phyloP scores from a whole-genome alignment of 1,140 invertebrate genomes.

The Nasonia giraulti region DNA sequence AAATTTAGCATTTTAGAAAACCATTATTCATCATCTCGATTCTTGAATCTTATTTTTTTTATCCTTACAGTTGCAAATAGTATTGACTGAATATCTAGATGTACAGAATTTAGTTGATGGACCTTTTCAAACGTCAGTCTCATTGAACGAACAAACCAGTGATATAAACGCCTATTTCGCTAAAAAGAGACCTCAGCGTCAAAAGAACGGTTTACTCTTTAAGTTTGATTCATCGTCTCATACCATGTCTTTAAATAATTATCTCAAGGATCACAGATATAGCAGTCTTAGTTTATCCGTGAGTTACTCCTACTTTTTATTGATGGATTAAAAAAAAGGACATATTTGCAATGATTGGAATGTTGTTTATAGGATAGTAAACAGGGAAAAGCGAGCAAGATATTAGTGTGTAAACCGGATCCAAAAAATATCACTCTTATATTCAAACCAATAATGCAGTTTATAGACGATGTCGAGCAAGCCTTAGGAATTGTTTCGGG shows the following conservation, averaged over 20 bases:
- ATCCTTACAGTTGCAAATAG: slow-evolving; percentile 80
- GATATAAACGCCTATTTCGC: slow-evolving; percentile 82
- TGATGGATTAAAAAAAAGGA: slow-evolving; percentile 7
- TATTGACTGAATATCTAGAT: slow-evolving; percentile 89
- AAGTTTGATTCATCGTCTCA: slow-evolving; percentile 88
- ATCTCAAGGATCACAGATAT: slow-evolving; percentile 77
- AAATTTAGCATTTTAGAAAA: slow-evolving; percentile 32
- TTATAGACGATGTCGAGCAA: slow-evolving; percentile 86
- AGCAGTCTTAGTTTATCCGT: slow-evolving; percentile 61
- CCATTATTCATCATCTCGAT: slow-evolving; percentile 1
- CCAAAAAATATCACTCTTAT: slow-evolving; percentile 86
- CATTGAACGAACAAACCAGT: slow-evolving; percentile 76
- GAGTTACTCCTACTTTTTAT: slow-evolving; percentile 41
- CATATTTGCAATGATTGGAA: slow-evolving; percentile 22
- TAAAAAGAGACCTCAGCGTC: slow-evolving; percentile 79
- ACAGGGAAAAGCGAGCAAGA: slow-evolving; percentile 69
- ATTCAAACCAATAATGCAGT: slow-evolving; percentile 83
- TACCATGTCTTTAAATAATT: slow-evolving; percentile 81
- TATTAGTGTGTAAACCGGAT: slow-evolving; percentile 82
- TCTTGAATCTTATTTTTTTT: slow-evolving; percentile 1
- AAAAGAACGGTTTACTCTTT: slow-evolving; percentile 80
- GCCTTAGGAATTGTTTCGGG: slow-evolving; percentile 78
- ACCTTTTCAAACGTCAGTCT: slow-evolving; percentile 75
- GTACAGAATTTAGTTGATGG: slow-evolving; percentile 82
- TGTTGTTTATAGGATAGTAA: slow-evolving; percentile 59